These are phyloP conservation scores for Pelagia noctiluca DNA, from an alignment of 30 jellyfish, hydroid and myxozoan genomes.

Conservation along the genomic window DNA sequence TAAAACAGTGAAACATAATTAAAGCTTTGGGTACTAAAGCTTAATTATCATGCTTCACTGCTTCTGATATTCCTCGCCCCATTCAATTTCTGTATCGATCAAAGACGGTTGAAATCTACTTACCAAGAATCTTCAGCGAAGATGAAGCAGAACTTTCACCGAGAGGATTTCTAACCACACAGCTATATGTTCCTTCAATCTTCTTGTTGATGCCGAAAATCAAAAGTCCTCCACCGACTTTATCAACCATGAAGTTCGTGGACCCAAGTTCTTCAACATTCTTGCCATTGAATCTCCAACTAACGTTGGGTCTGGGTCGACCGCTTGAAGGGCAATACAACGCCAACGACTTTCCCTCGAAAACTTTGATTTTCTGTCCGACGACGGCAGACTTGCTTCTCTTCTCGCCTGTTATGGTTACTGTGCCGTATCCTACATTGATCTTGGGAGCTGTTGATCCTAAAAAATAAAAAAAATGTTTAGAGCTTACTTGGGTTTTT, in stretches of 20 bases:
- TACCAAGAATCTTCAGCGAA: conserved; percentile 68
- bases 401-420: conserved; percentile 38
- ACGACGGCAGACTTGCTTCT: conserved; percentile 51
- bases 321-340: conserved; percentile 77
- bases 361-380: conserved; percentile 76
- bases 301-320: conserved; percentile 71
- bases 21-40: no score
- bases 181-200: conserved; percentile 79
- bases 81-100: no score
- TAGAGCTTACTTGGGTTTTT: not conserved
- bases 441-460: conserved; percentile 77
- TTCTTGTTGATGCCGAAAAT: conserved; percentile 56
- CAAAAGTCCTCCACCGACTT: conserved; percentile 76
- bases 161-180: conserved; percentile 74
- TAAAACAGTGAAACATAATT: no score
- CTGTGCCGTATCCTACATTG: conserved; percentile 31
- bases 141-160: conserved; percentile 73
- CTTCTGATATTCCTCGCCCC: no score
- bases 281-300: conserved; percentile 74
- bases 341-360: conserved; percentile 82
- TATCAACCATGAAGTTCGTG: conserved; percentile 60
- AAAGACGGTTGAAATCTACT: no score
- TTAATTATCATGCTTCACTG: no score
- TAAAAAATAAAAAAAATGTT: conserved; percentile 1
- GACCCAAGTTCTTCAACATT: conserved; percentile 23